Base-by-base conservation (phyloP, 1,140 invertebrate species). In the Camponotus floridanus region DNA sequence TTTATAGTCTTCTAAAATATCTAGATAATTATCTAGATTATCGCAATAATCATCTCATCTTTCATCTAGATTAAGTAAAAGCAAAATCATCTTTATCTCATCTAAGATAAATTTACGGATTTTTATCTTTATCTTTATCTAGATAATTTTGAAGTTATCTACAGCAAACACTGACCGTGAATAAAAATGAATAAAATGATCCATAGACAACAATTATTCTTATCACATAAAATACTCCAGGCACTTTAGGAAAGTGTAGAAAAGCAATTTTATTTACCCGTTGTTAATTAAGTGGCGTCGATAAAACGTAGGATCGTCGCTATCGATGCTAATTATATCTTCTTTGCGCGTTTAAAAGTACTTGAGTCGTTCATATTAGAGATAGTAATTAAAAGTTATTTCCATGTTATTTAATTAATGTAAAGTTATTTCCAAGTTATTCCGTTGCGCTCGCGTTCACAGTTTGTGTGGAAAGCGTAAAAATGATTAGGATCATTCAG, bases 241-340 rank as follows among this genome's bases (percentile, higher is more conserved):
- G 42, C n/a, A 21, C 11, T 2, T 15, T 2, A 13, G 9, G 1
- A 73, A 81, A 33, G 48, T n/a, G 21, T 51, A 18, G n/a, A 33
- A 67, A 26, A n/a, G 15, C 26, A 73, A 3, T 74, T 73, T 83
- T 61, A 83, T 57, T 70, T 31, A 70, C 13, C 21, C n/a, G 3
- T 36, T 18, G 7, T 48, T 45, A 61, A 48, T 83, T 61, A 59
- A 21, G 11, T 31, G 31, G 3, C 15, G 57, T 7, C 39, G 73
- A 4, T n/a, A 13, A 74, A 62, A 73, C 2, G 8, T 18, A 45
- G 18, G 15, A 61, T 21, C 18, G 9, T 36, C 31, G 11, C 6
- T 33, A 61, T 59, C n/a, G 36, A 9, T 55, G 18, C 8, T 57
- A 80, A 80, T 70, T 57, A 45, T 62, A 62, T 83, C 68, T 48